phyloP scores from a whole-genome alignment of 2,797 vertebrate species.

The Diplodus sargus region DNA sequence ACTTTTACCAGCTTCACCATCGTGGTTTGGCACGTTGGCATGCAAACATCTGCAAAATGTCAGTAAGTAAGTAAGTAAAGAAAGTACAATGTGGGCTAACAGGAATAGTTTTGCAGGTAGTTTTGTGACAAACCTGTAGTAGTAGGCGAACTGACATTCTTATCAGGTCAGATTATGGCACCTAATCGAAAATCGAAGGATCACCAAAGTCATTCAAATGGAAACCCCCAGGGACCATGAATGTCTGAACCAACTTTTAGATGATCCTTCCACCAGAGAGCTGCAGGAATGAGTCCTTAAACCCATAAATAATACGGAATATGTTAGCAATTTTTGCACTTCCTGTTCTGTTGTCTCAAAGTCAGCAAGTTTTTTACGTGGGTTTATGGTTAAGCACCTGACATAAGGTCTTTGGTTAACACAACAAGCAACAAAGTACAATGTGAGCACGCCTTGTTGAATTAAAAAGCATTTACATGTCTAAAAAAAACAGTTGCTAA shows the following conservation, averaged over 20 bases:
- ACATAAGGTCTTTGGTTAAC: too few relatives aligned
- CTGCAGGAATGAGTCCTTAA: too few relatives aligned
- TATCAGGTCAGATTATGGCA: neutral
- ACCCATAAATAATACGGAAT: too few relatives aligned
- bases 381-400: too few relatives aligned
- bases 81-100: neutral
- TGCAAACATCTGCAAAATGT: neutral
- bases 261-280: neutral
- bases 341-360: too few relatives aligned
- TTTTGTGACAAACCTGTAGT: neutral
- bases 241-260: neutral
- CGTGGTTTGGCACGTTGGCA: neutral
- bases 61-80: too few relatives aligned
- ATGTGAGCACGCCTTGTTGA: too few relatives aligned
- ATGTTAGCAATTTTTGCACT: too few relatives aligned
- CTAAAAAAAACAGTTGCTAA: too few relatives aligned
- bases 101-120: neutral
- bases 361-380: too few relatives aligned
- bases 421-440: too few relatives aligned
- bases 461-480: too few relatives aligned
- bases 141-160: neutral
- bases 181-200: neutral
- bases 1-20: neutral
- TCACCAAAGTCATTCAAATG: neutral
- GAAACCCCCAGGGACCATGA: neutral